A percentile compares a stretch with the other conserved stretches of the same genome.
phyloP scores from a whole-genome alignment of 2,888 invertebrate species.

The Chymomyza caudatula region DNA sequence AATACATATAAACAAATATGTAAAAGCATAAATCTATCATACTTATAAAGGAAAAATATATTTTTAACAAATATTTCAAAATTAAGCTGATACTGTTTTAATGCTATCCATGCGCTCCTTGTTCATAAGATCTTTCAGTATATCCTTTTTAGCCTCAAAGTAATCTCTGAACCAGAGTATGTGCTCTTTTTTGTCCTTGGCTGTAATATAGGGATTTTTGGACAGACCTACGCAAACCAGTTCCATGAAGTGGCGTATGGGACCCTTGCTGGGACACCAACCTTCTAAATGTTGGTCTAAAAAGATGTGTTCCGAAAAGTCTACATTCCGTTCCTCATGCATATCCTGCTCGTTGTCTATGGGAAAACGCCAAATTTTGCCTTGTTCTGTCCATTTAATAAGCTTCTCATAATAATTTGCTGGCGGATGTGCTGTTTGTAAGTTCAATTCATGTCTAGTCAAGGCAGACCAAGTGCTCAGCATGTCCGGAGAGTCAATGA shows the following conservation, averaged over 20 bases:
- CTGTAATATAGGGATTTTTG: slow-evolving; percentile 94
- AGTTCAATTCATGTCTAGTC: slow-evolving; percentile 82
- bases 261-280: slow-evolving; percentile 94
- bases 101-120: slow-evolving; percentile 41
- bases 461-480: slow-evolving; percentile 85
- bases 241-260: slow-evolving; percentile 98
- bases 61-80: slow-evolving; percentile 58
- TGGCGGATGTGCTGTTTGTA: slow-evolving; percentile 86
- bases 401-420: slow-evolving; percentile 95
- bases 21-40: not conserved
- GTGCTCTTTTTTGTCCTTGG: slow-evolving; percentile 91
- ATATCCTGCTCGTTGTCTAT: slow-evolving; percentile 97
- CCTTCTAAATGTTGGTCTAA: slow-evolving; percentile 89
- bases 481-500: slow-evolving; percentile 68
- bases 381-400: slow-evolving; percentile 95
- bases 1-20: slow-evolving; percentile 1
- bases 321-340: slow-evolving; percentile 83
- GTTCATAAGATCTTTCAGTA: slow-evolving; percentile 79
- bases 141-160: slow-evolving; percentile 87
- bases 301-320: slow-evolving; percentile 97
- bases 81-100: slow-evolving; percentile 31
- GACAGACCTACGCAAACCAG: slow-evolving; percentile 94
- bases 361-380: slow-evolving; percentile 97
- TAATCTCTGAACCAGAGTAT: slow-evolving; percentile 95
- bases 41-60: slow-evolving; percentile 57